Percentiles rank a stretch among this genome's conserved stretches.
These are phyloP conservation scores for Neomorphus geoffroyi DNA, from an alignment of 2,797 vertebrate genomes.

Conservation along the genomic window DNA sequence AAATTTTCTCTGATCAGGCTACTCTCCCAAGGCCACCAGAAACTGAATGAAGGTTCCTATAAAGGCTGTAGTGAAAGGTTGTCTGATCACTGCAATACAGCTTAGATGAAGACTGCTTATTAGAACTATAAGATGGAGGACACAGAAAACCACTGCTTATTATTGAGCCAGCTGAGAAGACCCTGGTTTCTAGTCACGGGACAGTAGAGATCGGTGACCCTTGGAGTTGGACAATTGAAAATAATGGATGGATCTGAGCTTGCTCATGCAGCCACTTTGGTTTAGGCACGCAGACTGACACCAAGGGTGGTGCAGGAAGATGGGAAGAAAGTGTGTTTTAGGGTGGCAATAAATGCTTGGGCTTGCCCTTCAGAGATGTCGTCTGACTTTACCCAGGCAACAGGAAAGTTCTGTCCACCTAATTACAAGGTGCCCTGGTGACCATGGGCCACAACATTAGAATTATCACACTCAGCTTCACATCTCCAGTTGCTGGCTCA, in stretches of 20 bases:
- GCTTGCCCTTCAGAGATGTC: background rate
- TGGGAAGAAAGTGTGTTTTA: background rate
- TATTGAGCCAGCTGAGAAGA: background rate
- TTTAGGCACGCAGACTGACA: background rate
- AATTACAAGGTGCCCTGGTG: background rate
- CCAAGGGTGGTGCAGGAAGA: background rate
- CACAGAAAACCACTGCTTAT: background rate
- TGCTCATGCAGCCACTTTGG: background rate
- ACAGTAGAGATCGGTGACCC: background rate
- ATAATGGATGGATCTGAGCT: background rate
- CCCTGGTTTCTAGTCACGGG: background rate
- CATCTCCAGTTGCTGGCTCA: background rate
- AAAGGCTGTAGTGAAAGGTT: background rate
- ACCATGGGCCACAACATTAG: background rate
- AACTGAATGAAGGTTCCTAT: background rate
- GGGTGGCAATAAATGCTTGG: background rate
- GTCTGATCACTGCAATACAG: background rate
- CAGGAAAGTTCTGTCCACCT: background rate
- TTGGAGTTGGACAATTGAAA: background rate
- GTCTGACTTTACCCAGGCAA: background rate
- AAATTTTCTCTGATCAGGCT: background rate
- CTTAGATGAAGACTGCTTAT: background rate
- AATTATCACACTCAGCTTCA: background rate
- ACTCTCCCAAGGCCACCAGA: background rate
- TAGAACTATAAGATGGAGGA: background rate